Base-by-base conservation (phyloP, 2,888 invertebrate species). In the Crossocerus cetratus region DNA sequence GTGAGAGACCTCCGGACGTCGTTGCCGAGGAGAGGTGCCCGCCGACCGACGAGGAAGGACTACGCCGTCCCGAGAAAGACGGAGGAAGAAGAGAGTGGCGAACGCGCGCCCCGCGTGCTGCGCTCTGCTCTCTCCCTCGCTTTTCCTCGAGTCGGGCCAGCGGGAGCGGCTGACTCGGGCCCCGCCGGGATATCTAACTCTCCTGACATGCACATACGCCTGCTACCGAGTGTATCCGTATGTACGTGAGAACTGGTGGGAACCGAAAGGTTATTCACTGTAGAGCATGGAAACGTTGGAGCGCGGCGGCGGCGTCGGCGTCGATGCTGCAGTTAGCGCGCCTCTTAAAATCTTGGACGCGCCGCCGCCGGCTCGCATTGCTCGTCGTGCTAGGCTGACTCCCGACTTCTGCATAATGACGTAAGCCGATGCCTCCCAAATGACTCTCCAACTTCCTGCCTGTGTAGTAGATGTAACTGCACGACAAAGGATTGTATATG, bases 251-350 rank as follows among this genome's bases (percentile, higher is more conserved):
- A 32, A 32, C 32, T 32, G 32, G 73, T 69, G 79, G 80, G 80
- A 80, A 80, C 77, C 67, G 71, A 69, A 65, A 76, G 81, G 78
- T 80, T 80, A 81, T 81, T 80, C 81, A 80, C 76, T 78, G 76
- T 81, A 78, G n/a, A n/a, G 69, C 42, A 73, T 69, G 81, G 78
- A 78, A 80, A 81, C 64, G 67, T 76, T 75, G 55, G 69, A 62
- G 22, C 45, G n/a, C n/a, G n/a, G n/a, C n/a, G n/a, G n/a, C n/a
- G n/a, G n/a, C n/a, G n/a, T n/a, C n/a, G 54, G n/a, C 58, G 42
- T 60, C 60, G 66, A 66, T 64, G 69, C 60, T 57, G 60, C 60
- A 56, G 60, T 71, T 49, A 66, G 60, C 22, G 55, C 64, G 56
- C 45, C 56, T 60, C 63, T 65, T 63, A 59, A 49, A 65, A 73